Percentiles rank a stretch among this genome's conserved stretches.
Conservation (phyloP, 2,113 vertebrate species). For the Isurus oxyrinchus region DNA sequence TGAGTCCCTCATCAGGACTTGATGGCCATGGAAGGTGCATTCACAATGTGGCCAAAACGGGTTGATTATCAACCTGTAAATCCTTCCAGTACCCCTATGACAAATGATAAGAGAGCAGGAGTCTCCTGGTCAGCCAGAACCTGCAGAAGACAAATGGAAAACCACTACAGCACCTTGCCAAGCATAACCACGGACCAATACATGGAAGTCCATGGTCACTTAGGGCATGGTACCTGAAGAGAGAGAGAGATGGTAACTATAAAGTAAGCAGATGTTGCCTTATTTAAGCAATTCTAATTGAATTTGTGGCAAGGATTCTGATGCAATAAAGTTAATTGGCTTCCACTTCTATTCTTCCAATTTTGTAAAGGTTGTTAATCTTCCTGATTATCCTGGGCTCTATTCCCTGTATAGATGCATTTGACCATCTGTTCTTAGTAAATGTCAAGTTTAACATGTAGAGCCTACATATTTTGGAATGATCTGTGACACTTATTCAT, state of each 20-base stretch:
- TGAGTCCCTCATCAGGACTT: too few relatives aligned
- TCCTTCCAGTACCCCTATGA: too few relatives aligned
- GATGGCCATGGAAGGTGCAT: too few relatives aligned
- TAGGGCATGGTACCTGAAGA: too few relatives aligned
- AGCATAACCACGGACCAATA: too few relatives aligned
- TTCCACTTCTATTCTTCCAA: background rate
- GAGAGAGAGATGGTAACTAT: background rate
- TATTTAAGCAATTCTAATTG: background rate
- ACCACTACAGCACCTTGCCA: too few relatives aligned
- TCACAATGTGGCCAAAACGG: too few relatives aligned
- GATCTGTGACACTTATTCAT: background rate
- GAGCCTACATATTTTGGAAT: background rate
- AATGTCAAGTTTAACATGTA: background rate
- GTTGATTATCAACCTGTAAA: too few relatives aligned
- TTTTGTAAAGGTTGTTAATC: background rate
- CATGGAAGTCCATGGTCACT: too few relatives aligned
- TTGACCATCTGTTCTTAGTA: background rate
- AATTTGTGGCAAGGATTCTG: background rate
- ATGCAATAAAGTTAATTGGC: background rate
- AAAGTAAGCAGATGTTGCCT: background rate
- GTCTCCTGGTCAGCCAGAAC: too few relatives aligned
- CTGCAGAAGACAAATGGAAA: too few relatives aligned
- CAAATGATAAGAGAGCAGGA: too few relatives aligned
- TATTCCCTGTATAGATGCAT: background rate
- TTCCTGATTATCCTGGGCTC: background rate